Conservation (phyloP, 2,113 vertebrate genomes). For the Poecile atricapillus region DNA sequence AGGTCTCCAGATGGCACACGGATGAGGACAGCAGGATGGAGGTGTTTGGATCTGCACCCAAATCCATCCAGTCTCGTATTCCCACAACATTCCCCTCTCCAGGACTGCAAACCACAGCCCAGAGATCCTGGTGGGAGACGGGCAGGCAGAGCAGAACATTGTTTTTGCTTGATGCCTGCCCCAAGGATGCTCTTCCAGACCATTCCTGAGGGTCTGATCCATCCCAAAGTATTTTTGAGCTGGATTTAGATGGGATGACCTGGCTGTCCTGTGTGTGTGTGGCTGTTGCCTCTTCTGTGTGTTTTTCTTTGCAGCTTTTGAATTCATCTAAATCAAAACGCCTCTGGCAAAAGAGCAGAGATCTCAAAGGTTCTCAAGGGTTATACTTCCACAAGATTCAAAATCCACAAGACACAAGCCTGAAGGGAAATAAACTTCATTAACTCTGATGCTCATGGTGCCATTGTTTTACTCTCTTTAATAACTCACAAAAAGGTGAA, state of each 20-base stretch:
- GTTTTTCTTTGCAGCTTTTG: neutral
- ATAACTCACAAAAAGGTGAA: neutral
- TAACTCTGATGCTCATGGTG: accelerated
- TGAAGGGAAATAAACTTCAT: neutral
- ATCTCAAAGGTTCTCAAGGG: neutral
- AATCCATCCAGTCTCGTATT: neutral
- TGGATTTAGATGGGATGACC: neutral
- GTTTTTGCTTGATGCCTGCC: neutral
- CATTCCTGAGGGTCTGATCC: neutral
- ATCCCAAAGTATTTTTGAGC: neutral
- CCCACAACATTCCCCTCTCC: neutral
- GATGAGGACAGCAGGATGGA: neutral
- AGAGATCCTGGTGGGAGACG: neutral
- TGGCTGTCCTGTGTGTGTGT: too few species aligned
- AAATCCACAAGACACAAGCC: neutral
- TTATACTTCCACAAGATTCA: neutral
- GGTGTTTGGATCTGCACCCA: neutral
- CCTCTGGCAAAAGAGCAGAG: neutral
- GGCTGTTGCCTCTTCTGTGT: neutral
- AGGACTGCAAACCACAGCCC: neutral
- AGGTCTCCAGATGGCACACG: neutral
- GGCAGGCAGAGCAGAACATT: neutral
- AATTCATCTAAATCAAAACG: neutral
- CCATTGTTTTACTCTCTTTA: neutral
- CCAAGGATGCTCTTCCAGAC: neutral